These are phyloP conservation scores for Gymnocephalus cernua DNA, from an alignment of 2,113 vertebrate genomes.

Conservation along the genomic window DNA sequence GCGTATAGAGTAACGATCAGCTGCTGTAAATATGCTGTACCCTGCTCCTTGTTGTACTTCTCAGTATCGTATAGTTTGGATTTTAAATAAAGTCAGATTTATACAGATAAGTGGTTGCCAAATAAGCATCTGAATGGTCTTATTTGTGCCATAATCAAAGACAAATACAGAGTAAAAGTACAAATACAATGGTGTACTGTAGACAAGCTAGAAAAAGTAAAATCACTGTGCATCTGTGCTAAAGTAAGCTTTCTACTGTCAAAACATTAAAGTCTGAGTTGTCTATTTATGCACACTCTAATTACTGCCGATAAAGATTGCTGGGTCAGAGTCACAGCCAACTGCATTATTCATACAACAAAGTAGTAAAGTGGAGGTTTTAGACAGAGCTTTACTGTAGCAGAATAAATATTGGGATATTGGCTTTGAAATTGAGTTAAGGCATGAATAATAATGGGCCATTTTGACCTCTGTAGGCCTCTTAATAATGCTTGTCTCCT, in stretches of 20 bases:
- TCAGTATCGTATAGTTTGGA: background rate
- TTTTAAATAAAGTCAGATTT: background rate
- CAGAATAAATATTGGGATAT: background rate
- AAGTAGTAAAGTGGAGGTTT: background rate
- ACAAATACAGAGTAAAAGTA: background rate
- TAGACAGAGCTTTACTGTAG: background rate
- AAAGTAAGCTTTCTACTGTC: background rate
- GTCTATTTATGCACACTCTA: background rate
- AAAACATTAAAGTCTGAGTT: background rate
- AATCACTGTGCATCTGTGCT: background rate
- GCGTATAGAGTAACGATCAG: background rate
- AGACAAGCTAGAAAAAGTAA: background rate
- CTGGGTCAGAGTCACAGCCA: background rate
- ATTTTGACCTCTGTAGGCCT: background rate
- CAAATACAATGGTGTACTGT: background rate
- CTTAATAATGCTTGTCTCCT: background rate
- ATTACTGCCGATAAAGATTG: background rate
- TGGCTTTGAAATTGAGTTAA: conserved; percentile 1
- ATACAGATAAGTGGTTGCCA: background rate
- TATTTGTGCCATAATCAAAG: background rate
- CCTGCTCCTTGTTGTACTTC: background rate
- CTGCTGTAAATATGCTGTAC: conserved; percentile 9
- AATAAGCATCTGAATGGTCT: background rate
- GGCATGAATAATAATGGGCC: background rate
- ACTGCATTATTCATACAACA: conserved; percentile 14